These are phyloP conservation scores for Catocala fraxini DNA, from an alignment of 2,888 invertebrate genomes.

Conservation along the genomic window DNA sequence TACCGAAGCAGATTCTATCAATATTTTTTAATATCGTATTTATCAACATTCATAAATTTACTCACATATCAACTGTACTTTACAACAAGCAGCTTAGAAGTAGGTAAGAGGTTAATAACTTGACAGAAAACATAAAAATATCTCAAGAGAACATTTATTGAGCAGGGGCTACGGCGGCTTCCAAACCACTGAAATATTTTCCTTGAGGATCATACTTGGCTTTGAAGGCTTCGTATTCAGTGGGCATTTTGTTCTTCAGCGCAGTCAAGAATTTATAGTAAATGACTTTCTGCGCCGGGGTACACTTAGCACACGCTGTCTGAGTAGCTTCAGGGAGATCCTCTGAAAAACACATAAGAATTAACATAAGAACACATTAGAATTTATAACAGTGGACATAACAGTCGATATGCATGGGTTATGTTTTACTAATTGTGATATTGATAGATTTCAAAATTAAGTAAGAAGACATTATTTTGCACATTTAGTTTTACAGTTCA, in stretches of 20 bases:
- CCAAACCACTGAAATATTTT: slow-evolving; percentile 70
- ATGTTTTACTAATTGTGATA: no score
- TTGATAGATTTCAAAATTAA: no score
- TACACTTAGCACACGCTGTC: slow-evolving; percentile 89
- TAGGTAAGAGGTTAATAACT: no score
- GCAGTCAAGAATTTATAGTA: slow-evolving; percentile 87
- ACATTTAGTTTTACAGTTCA: no score
- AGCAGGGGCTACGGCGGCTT: slow-evolving; percentile 62
- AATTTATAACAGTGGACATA: background rate
- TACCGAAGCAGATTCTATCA: no score
- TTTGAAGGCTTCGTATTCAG: slow-evolving; percentile 79
- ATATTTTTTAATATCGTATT: no score
- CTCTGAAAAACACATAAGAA: slow-evolving; percentile 70
- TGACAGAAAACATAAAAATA: background rate
- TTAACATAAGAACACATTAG: no score
- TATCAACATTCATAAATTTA: no score
- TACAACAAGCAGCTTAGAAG: no score
- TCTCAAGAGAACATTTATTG: slow-evolving; percentile 22
- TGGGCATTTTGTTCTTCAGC: slow-evolving; percentile 80
- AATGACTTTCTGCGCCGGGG: slow-evolving; percentile 88
- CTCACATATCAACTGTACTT: no score
- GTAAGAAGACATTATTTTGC: no score
- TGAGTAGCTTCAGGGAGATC: slow-evolving; percentile 89
- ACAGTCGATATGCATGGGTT: no score
- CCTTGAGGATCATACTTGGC: slow-evolving; percentile 88